A percentile compares a stretch with the other conserved stretches of the same genome.
Evolutionary conservation across 2,888 invertebrate genomes (phyloP).

Genomic region (Lasioglossum figueresi): DNA sequence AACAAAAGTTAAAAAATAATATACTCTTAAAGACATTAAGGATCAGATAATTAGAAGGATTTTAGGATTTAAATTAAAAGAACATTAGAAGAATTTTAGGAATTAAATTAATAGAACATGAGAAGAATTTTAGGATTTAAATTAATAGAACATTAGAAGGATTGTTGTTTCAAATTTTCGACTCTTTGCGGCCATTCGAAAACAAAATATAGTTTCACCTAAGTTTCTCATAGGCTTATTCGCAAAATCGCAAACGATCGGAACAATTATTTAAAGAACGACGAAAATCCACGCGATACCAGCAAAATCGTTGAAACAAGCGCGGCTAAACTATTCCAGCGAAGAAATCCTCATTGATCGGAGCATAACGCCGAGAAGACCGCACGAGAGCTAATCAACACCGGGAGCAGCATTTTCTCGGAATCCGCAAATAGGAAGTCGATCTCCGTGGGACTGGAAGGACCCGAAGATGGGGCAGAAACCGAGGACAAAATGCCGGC

Average conservation of each 20-base stretch:
- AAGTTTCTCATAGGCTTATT: too few relatives aligned
- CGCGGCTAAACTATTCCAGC: background rate
- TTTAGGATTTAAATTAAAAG: too few relatives aligned
- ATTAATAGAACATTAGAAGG: too few relatives aligned
- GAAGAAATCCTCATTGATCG: too few relatives aligned
- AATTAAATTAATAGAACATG: too few relatives aligned
- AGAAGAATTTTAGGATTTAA: too few relatives aligned
- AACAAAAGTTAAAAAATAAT: too few relatives aligned
- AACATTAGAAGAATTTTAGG: too few relatives aligned
- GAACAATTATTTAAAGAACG: background rate
- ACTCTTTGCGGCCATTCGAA: too few relatives aligned
- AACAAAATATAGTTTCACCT: background rate
- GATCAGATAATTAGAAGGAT: too few relatives aligned
- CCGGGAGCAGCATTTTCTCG: background rate
- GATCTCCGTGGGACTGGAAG: background rate
- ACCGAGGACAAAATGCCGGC: constrained; percentile 36
- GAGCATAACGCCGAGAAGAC: background rate
- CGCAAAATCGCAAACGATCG: background rate
- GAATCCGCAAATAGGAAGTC: constrained; percentile 9
- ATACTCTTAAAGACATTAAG: too few relatives aligned
- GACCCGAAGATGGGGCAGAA: background rate
- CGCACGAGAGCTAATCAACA: constrained; percentile 2
- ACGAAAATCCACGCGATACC: background rate
- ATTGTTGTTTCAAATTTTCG: too few relatives aligned
- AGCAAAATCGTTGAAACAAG: background rate